Evolutionary conservation across 2,888 invertebrate genomes (phyloP).

Genomic region (Caenorhabditis doughertyi): DNA sequence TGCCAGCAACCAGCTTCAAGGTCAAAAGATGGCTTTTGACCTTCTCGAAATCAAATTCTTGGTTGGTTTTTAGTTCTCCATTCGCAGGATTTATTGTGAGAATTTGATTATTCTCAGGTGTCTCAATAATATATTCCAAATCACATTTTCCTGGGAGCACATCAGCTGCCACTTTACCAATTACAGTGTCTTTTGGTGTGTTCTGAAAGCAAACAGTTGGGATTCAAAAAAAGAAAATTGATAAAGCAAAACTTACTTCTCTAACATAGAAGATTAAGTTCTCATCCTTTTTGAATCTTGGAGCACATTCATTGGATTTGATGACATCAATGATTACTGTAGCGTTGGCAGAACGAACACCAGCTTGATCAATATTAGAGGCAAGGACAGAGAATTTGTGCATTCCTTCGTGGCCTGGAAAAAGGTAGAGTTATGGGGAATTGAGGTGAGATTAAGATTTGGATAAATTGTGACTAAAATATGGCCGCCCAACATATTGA

Average conservation of each 20-base stretch:
- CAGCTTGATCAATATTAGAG: conserved; percentile 49
- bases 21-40: conserved; percentile 43
- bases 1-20: conserved; percentile 43
- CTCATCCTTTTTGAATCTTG: conserved; percentile 57
- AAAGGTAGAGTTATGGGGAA: background rate
- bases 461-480: no score
- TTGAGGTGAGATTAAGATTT: background rate
- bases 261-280: conserved; percentile 64
- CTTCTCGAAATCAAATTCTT: conserved; percentile 65
- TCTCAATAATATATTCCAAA: conserved; percentile 24
- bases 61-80: conserved; percentile 60
- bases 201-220: conserved; percentile 12
- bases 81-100: conserved; percentile 50
- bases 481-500: no score
- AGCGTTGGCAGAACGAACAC: conserved; percentile 52
- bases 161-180: conserved; percentile 54
- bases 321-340: conserved; percentile 59
- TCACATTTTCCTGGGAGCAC: conserved; percentile 35
- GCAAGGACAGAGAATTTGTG: conserved; percentile 49
- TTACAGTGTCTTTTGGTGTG: conserved; percentile 51
- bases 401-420: conserved; percentile 53
- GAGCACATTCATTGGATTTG: conserved; percentile 64
- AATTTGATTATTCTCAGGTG: background rate
- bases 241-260: conserved; percentile 61
- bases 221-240: background rate